A percentile compares a stretch with the other conserved stretches of the same genome.
Evolutionary conservation across 2,797 vertebrate species (phyloP).

Genomic region (Podarcis lilfordi): DNA sequence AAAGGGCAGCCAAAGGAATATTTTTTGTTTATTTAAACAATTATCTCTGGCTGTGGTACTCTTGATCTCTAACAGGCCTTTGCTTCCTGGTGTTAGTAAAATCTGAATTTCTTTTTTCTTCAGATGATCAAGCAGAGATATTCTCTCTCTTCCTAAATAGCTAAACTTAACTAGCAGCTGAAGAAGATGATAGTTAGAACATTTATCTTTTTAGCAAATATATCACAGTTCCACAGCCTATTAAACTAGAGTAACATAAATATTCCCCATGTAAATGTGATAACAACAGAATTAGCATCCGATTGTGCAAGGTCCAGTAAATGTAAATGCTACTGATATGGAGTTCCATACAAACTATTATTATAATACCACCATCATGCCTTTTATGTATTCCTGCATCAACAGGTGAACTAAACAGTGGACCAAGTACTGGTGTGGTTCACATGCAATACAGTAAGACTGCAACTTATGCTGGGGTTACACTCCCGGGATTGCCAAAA

Average conservation of each 20-base stretch:
- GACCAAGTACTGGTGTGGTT: neutral
- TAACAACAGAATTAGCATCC: neutral
- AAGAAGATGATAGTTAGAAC: neutral
- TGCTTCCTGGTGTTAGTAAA: neutral
- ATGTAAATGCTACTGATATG: neutral
- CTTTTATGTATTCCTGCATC: too few relatives aligned
- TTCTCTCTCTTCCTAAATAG: neutral
- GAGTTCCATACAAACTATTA: neutral
- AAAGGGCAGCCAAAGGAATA: neutral
- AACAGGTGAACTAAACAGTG: neutral
- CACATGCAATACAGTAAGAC: neutral
- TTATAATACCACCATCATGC: neutral
- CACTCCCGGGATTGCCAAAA: too few relatives aligned
- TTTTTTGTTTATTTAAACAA: neutral
- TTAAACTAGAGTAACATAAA: neutral
- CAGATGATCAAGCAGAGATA: neutral
- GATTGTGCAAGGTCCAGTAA: neutral
- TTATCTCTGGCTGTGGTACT: conserved; percentile 1
- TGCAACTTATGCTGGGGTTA: too few relatives aligned
- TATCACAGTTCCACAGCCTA: neutral
- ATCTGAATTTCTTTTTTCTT: neutral
- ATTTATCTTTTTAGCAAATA: neutral
- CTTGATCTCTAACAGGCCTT: neutral
- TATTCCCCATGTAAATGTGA: neutral
- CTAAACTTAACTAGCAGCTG: neutral